A percentile compares a stretch with the other conserved stretches of the same genome.
phyloP scores from a whole-genome alignment of 2,113 vertebrate species.

The Castor canadensis region DNA sequence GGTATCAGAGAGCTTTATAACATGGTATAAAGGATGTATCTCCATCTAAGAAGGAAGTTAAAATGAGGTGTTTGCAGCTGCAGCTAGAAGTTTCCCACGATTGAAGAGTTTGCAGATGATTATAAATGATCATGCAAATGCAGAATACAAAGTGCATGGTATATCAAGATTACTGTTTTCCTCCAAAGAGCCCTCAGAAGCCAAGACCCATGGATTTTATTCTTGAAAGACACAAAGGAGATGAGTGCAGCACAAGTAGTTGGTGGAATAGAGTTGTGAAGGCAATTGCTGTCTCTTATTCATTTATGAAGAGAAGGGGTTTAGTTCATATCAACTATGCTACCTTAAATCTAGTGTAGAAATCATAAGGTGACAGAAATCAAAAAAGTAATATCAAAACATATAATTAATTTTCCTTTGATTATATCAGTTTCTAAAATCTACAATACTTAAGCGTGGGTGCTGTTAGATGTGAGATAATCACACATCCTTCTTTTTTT shows the following conservation, averaged over 20 bases:
- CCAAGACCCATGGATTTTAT: not conserved
- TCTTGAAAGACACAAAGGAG: not conserved
- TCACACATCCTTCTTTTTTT: too few species aligned
- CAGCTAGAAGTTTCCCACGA: not conserved
- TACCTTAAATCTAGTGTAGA: not conserved
- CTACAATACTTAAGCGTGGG: not conserved
- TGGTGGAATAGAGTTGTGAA: not conserved
- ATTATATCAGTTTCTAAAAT: not conserved
- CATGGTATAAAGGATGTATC: not conserved
- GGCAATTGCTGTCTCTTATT: not conserved
- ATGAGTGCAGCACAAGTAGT: rapidly evolving
- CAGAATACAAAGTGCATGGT: not conserved
- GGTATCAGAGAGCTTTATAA: not conserved
- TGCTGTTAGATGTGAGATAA: too few species aligned
- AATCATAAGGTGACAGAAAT: not conserved
- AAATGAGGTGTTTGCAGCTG: not conserved
- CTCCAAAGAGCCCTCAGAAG: not conserved
- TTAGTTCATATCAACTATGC: not conserved
- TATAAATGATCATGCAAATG: not conserved
- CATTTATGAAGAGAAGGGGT: not conserved
- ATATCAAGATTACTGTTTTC: conserved; percentile 6
- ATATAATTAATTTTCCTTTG: not conserved
- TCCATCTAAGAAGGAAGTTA: not conserved
- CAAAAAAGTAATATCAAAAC: not conserved
- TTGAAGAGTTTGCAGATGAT: not conserved